Conservation (phyloP, 2,113 vertebrate species). For the Murina feae region DNA sequence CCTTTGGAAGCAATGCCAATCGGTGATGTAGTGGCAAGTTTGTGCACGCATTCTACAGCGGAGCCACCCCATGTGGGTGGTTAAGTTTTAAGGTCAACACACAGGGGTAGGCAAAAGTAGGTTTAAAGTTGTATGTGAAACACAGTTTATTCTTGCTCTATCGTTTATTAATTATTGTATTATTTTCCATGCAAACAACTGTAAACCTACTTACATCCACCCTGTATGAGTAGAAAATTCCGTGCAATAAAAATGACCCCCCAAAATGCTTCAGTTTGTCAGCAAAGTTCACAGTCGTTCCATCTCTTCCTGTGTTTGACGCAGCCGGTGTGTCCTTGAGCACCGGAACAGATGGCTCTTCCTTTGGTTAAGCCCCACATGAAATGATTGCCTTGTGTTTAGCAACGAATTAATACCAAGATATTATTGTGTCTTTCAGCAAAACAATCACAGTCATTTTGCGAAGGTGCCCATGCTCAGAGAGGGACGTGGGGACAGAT, state of each 20-base stretch:
- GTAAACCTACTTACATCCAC: background rate
- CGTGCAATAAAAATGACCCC: background rate
- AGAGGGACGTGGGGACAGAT: background rate
- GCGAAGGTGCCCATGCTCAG: background rate
- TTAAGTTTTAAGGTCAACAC: background rate
- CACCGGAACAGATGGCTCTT: background rate
- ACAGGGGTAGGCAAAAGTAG: background rate
- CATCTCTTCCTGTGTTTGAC: background rate
- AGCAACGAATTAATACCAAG: background rate
- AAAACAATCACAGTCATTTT: background rate
- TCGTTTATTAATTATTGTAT: too few species aligned
- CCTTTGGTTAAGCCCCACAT: background rate
- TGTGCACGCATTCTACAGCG: accelerated
- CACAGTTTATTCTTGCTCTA: too few species aligned
- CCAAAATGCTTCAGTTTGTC: background rate
- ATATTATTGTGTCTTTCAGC: background rate
- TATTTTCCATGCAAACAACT: background rate
- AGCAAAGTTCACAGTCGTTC: background rate
- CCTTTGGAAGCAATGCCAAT: background rate
- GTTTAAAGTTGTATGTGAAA: background rate
- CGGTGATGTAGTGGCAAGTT: background rate
- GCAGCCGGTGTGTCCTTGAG: background rate
- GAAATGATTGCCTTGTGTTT: background rate
- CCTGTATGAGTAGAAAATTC: background rate
- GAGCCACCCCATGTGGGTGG: background rate